phyloP scores from a whole-genome alignment of 1,140 invertebrate genomes.

The Trichonephila clavipes region DNA sequence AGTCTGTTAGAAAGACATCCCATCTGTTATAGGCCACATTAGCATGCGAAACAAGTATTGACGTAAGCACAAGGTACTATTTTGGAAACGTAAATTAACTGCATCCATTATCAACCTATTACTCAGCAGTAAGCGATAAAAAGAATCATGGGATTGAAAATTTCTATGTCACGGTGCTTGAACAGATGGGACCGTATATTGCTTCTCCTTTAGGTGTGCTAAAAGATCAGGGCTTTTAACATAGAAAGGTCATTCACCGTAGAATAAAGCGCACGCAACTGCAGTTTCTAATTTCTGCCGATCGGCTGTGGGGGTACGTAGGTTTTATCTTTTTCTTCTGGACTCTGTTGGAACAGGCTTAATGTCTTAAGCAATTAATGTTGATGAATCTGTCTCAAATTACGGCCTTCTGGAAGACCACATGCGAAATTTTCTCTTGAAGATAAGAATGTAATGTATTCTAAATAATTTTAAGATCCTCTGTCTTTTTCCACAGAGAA shows the following conservation, averaged over 20 bases:
- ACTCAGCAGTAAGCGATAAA: neutral
- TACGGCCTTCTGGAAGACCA: neutral
- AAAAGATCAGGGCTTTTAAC: conserved; percentile 38
- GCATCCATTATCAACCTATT: neutral
- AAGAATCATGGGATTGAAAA: neutral
- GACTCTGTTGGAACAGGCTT: neutral
- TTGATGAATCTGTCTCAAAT: conserved; percentile 39
- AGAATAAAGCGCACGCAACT: neutral
- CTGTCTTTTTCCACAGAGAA: too few relatives aligned
- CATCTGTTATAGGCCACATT: too few relatives aligned
- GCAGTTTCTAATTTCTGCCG: conserved; percentile 14
- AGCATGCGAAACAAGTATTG: too few relatives aligned
- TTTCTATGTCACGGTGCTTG: conserved; percentile 8
- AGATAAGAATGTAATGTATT: neutral
- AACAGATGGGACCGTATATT: neutral
- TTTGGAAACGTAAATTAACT: neutral
- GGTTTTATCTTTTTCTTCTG: neutral
- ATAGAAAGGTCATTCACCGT: conserved; percentile 38
- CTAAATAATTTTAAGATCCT: too few relatives aligned
- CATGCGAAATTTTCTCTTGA: neutral
- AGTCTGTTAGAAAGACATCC: too few relatives aligned
- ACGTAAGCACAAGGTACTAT: too few relatives aligned
- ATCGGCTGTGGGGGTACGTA: conserved; percentile 1
- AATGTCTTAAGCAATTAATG: neutral
- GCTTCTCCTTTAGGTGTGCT: neutral